These are phyloP conservation scores for Gymnoscopelus microlampas DNA, from an alignment of 2,797 vertebrate genomes.

Conservation along the genomic window DNA sequence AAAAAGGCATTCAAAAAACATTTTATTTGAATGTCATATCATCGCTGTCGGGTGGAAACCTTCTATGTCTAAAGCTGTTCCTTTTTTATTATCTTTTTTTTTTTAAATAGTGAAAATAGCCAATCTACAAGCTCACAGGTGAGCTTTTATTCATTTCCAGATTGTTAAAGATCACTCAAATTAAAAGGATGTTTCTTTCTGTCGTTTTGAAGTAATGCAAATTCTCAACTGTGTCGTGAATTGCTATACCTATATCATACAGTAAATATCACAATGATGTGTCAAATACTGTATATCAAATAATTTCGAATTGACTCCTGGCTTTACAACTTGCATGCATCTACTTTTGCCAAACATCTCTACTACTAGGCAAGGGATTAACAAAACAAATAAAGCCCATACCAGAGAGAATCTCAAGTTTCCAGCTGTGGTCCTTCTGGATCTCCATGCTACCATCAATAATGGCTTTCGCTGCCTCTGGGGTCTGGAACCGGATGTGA, in stretches of 20 bases:
- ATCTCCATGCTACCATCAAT: conserved; percentile 76
- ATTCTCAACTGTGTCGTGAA: not conserved
- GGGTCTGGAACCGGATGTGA: conserved; percentile 86
- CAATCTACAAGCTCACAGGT: not conserved
- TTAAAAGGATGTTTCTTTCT: not conserved
- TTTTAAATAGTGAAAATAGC: too few species aligned
- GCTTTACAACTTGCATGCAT: not conserved
- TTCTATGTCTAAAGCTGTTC: too few species aligned
- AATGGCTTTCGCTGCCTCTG: conserved; percentile 85
- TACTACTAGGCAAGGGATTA: not conserved
- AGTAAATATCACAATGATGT: not conserved
- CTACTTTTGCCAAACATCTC: not conserved
- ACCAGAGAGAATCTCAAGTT: conserved; percentile 90
- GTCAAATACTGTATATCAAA: too few species aligned
- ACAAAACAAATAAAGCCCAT: conserved; percentile 24
- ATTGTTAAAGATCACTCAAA: not conserved
- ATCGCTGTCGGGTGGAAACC: not conserved
- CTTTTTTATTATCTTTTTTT: too few species aligned
- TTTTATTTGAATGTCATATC: not conserved
- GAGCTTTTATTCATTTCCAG: not conserved
- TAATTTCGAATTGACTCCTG: not conserved
- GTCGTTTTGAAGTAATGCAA: not conserved
- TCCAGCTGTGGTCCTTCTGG: conserved; percentile 89
- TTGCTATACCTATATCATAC: conserved; percentile 14
- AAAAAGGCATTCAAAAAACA: not conserved